Percentiles rank a stretch among this genome's conserved stretches.
Evolutionary conservation across 2,797 vertebrate species (phyloP).

Genomic region (Myotis planiceps): DNA sequence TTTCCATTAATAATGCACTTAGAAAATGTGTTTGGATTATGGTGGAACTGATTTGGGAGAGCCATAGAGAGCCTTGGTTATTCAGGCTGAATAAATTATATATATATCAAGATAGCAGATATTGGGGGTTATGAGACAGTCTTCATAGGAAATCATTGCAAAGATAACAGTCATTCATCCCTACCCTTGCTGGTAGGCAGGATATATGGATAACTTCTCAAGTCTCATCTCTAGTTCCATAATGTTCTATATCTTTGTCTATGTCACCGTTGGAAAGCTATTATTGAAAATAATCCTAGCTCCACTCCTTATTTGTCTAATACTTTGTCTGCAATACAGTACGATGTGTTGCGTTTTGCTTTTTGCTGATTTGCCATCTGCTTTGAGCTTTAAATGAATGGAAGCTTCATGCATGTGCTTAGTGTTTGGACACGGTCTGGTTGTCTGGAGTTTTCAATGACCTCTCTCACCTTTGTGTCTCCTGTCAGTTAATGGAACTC

Average conservation of each 20-base stretch:
- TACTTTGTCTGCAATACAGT: slow-evolving; percentile 3
- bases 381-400: slow-evolving; percentile 57
- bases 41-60: neutral
- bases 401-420: neutral
- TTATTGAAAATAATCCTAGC: slow-evolving; percentile 17
- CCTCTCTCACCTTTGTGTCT: slow-evolving; percentile 62
- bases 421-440: neutral
- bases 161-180: neutral
- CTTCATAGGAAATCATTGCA: neutral
- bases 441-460: neutral
- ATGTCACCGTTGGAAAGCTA: neutral
- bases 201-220: neutral
- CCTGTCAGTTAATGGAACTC: slow-evolving; percentile 92
- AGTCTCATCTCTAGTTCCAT: neutral
- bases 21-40: neutral
- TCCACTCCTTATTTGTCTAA: slow-evolving; percentile 33
- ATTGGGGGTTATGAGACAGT: neutral
- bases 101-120: too few relatives aligned
- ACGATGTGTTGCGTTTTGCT: slow-evolving; percentile 58
- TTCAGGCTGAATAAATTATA: neutral
- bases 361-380: slow-evolving; percentile 49
- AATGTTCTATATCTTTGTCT: slow-evolving; percentile 40
- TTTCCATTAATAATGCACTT: neutral
- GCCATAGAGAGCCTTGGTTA: neutral
- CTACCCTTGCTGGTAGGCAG: neutral